Conservation (phyloP, 2,113 vertebrate genomes). For the Chloebia gouldiae region DNA sequence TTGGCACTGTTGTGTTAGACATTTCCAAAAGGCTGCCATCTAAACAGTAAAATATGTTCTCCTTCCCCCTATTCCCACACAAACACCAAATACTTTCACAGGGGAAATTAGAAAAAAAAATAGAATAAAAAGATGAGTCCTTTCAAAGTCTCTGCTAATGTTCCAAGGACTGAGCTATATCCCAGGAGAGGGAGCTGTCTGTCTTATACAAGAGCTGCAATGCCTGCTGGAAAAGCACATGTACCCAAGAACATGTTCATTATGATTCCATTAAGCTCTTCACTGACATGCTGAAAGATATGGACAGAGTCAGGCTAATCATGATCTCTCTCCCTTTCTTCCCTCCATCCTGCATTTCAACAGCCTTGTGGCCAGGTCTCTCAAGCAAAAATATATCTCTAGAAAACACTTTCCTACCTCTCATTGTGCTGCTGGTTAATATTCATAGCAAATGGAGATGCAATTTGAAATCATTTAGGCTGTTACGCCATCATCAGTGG, state of each 20-base stretch:
- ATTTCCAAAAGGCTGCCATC: neutral
- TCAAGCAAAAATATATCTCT: neutral
- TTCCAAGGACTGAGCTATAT: neutral
- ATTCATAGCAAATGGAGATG: neutral
- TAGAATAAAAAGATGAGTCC: neutral
- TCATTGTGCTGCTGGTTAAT: neutral
- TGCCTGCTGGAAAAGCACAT: neutral
- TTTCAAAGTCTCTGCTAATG: constrained; percentile 6
- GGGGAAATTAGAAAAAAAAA: neutral
- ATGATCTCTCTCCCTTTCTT: neutral
- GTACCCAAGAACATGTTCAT: neutral
- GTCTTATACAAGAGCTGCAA: neutral
- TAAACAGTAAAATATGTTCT: neutral
- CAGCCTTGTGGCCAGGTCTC: neutral
- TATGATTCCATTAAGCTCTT: neutral
- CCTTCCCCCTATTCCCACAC: neutral
- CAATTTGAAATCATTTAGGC: neutral
- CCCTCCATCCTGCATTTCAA: neutral
- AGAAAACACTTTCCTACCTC: neutral
- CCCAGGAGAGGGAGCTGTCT: neutral
- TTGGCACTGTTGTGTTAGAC: neutral
- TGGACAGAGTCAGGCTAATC: neutral
- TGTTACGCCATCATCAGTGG: neutral
- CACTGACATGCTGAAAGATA: neutral
- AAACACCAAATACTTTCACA: neutral